A percentile compares a stretch with the other conserved stretches of the same genome.
Conservation (phyloP, 2,888 invertebrate species). For the Mythimna impura region DNA sequence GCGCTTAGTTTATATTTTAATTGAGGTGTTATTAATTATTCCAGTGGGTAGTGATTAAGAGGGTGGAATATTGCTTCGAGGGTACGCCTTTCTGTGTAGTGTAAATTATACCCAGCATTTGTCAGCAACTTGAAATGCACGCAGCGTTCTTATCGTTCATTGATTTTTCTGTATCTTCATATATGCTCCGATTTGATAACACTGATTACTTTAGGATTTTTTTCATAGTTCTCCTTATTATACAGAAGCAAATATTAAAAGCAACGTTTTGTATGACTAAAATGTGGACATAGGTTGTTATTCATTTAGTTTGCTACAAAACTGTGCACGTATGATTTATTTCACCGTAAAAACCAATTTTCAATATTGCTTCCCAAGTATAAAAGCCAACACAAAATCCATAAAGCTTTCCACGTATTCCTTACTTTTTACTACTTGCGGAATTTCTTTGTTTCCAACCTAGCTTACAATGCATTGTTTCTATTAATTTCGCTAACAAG, state of each 20-base stretch:
- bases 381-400: constrained; percentile 70
- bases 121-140: constrained; percentile 60
- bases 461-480: constrained; percentile 82
- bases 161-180: constrained; percentile 71
- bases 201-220: constrained; percentile 62
- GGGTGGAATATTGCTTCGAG: constrained; percentile 83
- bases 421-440: constrained; percentile 81
- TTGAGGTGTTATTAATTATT: constrained; percentile 88
- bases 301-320: neutral
- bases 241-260: constrained; percentile 54
- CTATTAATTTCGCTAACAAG: constrained; percentile 85
- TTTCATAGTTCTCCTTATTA: constrained; percentile 56
- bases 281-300: neutral
- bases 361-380: constrained; percentile 70
- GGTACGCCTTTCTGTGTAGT: constrained; percentile 79
- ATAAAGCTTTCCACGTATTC: constrained; percentile 76
- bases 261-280: constrained; percentile 4
- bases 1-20: constrained; percentile 86
- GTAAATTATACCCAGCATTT: constrained; percentile 60
- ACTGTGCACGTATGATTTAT: neutral
- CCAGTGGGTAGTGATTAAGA: constrained; percentile 84
- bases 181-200: constrained; percentile 58
- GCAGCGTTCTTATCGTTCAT: constrained; percentile 74
- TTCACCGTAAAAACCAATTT: constrained; percentile 56
- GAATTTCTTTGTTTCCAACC: constrained; percentile 84